Conservation (phyloP, 2,888 invertebrate genomes). For the Lottia gigantea region DNA sequence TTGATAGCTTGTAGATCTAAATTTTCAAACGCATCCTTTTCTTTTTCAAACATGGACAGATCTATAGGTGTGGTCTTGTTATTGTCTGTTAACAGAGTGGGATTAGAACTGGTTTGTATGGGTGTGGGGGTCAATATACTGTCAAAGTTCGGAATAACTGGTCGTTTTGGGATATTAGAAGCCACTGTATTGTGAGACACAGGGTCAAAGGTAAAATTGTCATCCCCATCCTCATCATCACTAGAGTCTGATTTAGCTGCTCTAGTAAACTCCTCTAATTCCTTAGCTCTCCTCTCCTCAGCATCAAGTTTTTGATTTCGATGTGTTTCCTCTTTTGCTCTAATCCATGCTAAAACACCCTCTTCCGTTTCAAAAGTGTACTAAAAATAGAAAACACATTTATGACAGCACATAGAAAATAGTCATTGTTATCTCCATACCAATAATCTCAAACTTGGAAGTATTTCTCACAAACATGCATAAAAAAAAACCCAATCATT, state of each 20-base stretch:
- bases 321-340: conserved; percentile 46
- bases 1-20: conserved; percentile 55
- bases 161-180: conserved; percentile 27
- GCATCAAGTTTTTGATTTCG: conserved; percentile 31
- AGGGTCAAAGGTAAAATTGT: conserved; percentile 19
- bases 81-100: conserved; percentile 13
- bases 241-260: conserved; percentile 8
- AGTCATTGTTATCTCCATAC: no score
- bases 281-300: conserved; percentile 22
- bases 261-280: conserved; percentile 11
- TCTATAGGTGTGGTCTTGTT: conserved; percentile 38
- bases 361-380: conserved; percentile 59
- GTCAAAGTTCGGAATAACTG: conserved; percentile 13
- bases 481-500: no score
- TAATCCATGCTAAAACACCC: conserved; percentile 57
- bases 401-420: no score
- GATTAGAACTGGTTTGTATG: conserved; percentile 1
- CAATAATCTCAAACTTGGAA: no score
- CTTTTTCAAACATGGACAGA: conserved; percentile 55
- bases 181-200: conserved; percentile 12
- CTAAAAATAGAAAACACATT: conserved; percentile 38
- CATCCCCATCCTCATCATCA: conserved; percentile 20
- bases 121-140: conserved; percentile 9
- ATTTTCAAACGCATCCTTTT: conserved; percentile 58
- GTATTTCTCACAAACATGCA: no score